Base-by-base conservation (phyloP, 2,797 vertebrate genomes). In the Huso huso region DNA sequence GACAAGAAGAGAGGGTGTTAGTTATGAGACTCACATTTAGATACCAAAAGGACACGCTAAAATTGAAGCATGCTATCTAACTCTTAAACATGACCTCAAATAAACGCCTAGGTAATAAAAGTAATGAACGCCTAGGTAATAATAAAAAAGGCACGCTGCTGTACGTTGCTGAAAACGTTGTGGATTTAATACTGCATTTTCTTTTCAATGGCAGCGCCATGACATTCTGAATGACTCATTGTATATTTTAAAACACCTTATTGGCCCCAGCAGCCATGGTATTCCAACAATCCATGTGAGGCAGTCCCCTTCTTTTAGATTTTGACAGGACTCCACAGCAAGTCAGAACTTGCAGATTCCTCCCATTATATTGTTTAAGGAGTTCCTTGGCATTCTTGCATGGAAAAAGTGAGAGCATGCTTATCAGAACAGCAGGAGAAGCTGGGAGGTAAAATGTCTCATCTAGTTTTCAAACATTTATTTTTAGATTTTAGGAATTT, bases 361-460 rank as follows among this genome's bases (percentile, higher is more conserved):
- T 12, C 10, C 15, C 12, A 48, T 37, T 52, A 11, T 70, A 73
- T 78, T 70, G 81, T 82, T 70, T 85, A 76, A 79, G 79, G 76
- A 80, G 81, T 74, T 77, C 74, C 50, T 74, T 82, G 83, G 83
- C 82, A 77, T 65, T 58, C 68, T 49, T 23, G 23, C 0, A 48
- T 61, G 87, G 85, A 87, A 85, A 86, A 71, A 68, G 59, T 81
- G 79, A 83, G 48, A n/a, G 48, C 53, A 55, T 7, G 51, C 63
- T 63, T 63, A 70, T 58, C 12, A 68, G 61, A 61, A 72, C 48
- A 8, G 23, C 6, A 10, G 61, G 48, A 37, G 23, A 48, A n/a
- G 51, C 61, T 63, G 6, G 66, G 55, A 64, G 7, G 53, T 55
- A 55, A 37, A 55, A 55, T 55, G 53, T 55, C 9, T 10, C 53